These are phyloP conservation scores for Ivindomyrus marchei DNA, from an alignment of 2,113 vertebrate species.

Conservation along the genomic window DNA sequence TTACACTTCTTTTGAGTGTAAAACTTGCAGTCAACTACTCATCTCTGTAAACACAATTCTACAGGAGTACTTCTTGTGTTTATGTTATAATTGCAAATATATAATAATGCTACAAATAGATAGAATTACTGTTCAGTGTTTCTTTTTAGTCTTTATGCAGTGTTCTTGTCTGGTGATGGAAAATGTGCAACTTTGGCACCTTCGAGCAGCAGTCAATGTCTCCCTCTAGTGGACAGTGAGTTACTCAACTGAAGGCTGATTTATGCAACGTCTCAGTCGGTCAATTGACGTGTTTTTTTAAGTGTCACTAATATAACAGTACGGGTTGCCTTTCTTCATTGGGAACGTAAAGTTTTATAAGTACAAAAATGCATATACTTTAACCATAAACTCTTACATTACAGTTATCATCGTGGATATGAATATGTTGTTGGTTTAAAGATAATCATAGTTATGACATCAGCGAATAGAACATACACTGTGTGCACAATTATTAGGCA, in stretches of 20 bases:
- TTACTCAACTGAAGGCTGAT: not conserved
- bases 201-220: constrained; percentile 4
- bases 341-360: not conserved
- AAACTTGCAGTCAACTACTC: not conserved
- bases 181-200: not conserved
- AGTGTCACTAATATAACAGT: not conserved
- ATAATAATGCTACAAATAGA: not conserved
- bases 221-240: constrained; percentile 9
- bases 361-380: not conserved
- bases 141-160: not conserved
- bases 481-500: too few relatives aligned
- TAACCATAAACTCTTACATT: not conserved
- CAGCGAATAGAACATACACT: too few relatives aligned
- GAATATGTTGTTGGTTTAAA: not conserved
- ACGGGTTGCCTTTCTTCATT: not conserved
- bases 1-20: not conserved
- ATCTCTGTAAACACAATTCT: not conserved
- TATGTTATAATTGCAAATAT: not conserved
- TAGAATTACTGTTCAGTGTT: not conserved
- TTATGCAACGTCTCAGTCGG: not conserved
- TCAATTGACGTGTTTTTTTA: not conserved
- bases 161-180: not conserved
- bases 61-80: not conserved
- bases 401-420: not conserved
- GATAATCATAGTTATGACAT: too few relatives aligned